Base-by-base conservation (phyloP, 2,888 invertebrate species). In the Crocallis elinguaria region DNA sequence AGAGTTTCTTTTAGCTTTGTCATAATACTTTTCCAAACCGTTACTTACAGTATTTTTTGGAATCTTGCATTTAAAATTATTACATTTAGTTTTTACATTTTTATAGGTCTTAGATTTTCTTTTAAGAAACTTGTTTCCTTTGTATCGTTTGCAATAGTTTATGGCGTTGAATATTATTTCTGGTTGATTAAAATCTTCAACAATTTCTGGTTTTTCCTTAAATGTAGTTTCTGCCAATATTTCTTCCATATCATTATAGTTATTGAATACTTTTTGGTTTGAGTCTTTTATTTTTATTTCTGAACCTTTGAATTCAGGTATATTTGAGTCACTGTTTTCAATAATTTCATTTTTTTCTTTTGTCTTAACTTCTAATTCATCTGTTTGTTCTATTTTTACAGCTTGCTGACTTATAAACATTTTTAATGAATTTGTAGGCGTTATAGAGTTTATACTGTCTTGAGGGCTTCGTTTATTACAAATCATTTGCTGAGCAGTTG, bases 51-150 rank as follows among this genome's bases (percentile, higher is more conserved):
- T 48, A 14, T 57, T 68, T 50, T 61, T 64, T n/a, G 48, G 25
- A 32, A 61, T 66, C 53, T 74, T 63, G 19, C 48, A 49, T 43
- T 60, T 61, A 16, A 57, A 57, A 27, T 51, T 57, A 13, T 56
- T 78, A 39, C 65, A 68, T 65, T 79, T 85, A 19, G 77, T 77
- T 48, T 70, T 45, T n/a, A 69, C 25, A 14, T 71, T 77, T 54
- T 66, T 78, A 8, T 71, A 44, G 12, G 60, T 66, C 7, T 73
- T 76, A 17, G 45, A 19, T 25, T 62, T 69, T 57, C 55, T 73
- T 36, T 50, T 61, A 14, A 9, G 39, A 12, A 39, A 53, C 45
- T 59, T 64, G 11, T 50, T 57, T 27, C 45, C 57, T 33, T 64
- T 60, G 51, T 7, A 38, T 44, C 43, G 64, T 8, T 57, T 52